Evolutionary conservation across 1,140 invertebrate genomes (phyloP), one percentile per base, ranked within the genome.

Genomic region (Belonocnema kinseyi): DNA sequence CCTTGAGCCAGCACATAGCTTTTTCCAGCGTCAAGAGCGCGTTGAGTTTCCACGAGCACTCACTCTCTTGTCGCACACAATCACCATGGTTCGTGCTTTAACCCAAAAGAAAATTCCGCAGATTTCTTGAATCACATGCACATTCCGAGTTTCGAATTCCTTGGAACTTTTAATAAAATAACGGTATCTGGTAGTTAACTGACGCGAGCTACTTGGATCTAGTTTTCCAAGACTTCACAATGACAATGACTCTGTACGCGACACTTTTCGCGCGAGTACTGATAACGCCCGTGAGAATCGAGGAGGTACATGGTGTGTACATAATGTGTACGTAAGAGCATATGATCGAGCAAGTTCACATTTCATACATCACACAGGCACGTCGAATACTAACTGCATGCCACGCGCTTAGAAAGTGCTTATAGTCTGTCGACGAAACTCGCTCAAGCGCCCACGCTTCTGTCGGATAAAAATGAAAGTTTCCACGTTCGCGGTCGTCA

Each of bases 381-480:
- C 78, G 58, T 71, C 70, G 52, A 54, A 79, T 75, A 74, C 71
- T 53, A 56, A 79, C 78, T 71, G 56, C 70, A 66, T 80, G 61
- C 71, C 54, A 77, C 54, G 61, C 58, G 73, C 78, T 80, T 80
- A 77, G 75, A 80, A 80, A 77, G 75, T 79, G 70, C 73, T 21
- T 61, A 33, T 61, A 61, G 58, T 66, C 26, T 66, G 13, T 66
- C 52, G 72, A 73, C 78, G 66, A 77, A 80, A 80, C 78, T 80
- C 75, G 78, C 78, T 80, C 75, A 66, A 72, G 73, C 78, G 78
- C 78, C 78, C 78, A 80, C 78, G 78, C 78, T 77, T 77, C 78
- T 54, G 40, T 72, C 46, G 72, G 70, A 73, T 77, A 77, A 77
- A 77, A 77, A 77, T 77, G 76, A 77, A 77, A 77, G 76, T 77